Evolutionary conservation across 1,140 invertebrate genomes (phyloP), one percentile per base, ranked within the genome.

Genomic region (Geopemphigus sp.): DNA sequence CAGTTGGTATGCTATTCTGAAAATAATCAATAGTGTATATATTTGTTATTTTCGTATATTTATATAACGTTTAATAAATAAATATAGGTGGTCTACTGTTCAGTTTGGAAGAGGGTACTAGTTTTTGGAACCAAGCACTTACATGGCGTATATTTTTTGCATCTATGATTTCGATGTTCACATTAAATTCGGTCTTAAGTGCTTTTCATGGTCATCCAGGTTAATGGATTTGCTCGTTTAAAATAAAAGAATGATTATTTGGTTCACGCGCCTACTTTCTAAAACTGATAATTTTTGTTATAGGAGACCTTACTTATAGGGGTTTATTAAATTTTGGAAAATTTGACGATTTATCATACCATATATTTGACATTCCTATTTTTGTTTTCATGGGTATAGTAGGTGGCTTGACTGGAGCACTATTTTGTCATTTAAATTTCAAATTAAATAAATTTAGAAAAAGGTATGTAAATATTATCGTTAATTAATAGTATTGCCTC

Each of bases 131-230:
- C 85, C 98, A 99, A 87, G 91, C 91, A 74, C 86, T 99, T 26
- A 98, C 97, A 24, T 99, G 97, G 97, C 90, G 96, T 85, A 98
- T 97, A 82, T 97, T 99, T 85, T 98, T 99, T 85, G 93, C 95
- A 5, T 97, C 97, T 19, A 95, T 98, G 85, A 91, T 98, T n/a
- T 95, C 95, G 15, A 96, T 95, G 0, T 99, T 99, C 84, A 98
- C 95, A 0, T 86, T 99, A 0, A 99, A 98, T 84, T 88, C 96
- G 76, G 89, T 98, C 11, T 87, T 98, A 3, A 98, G 95, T 63
- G 89, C 93, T 3, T 97, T 97, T 84, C 92, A 97, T 84, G 93
- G 93, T 5, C 89, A 92, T 82, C 92, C 92, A n/a, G n/a, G n/a
- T n/a, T n/a, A n/a, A n/a, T n/a, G n/a, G n/a, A n/a, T n/a, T n/a